These are phyloP conservation scores for Caranx ignobilis DNA, from an alignment of 2,113 vertebrate genomes.

Conservation along the genomic window DNA sequence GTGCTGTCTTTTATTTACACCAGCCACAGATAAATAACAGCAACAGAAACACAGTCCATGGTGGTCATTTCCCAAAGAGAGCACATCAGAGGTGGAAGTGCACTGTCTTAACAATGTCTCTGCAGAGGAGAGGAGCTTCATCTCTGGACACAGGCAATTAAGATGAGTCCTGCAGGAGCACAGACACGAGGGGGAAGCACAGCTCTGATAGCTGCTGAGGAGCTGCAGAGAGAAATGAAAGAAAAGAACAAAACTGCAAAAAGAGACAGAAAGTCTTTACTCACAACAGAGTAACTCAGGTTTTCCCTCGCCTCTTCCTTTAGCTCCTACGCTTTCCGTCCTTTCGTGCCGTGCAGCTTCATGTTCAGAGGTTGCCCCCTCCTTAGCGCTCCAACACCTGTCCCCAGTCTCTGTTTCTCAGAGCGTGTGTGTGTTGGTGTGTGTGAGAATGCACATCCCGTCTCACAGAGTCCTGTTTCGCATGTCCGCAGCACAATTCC, in stretches of 20 bases:
- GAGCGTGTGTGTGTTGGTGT: slow-evolving; percentile 9
- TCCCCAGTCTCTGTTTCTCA: slow-evolving; percentile 62
- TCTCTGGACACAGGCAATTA: slow-evolving; percentile 26
- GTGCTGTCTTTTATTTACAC: slow-evolving; percentile 19
- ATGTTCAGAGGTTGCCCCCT: slow-evolving; percentile 40
- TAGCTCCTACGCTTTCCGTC: slow-evolving; percentile 56
- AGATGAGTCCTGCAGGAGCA: slow-evolving; percentile 53
- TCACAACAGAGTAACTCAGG: slow-evolving; percentile 69
- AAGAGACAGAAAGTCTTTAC: slow-evolving; percentile 60
- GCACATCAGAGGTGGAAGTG: slow-evolving; percentile 1
- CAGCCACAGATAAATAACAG: background rate
- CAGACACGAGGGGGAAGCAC: slow-evolving; percentile 29
- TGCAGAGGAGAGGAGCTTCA: slow-evolving; percentile 7
- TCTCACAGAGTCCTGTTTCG: slow-evolving; percentile 57
- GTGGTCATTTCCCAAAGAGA: slow-evolving; percentile 10
- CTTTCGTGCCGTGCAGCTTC: slow-evolving; percentile 35
- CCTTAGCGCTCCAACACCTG: slow-evolving; percentile 65
- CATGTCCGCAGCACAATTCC: slow-evolving; percentile 55
- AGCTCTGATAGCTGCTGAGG: slow-evolving; percentile 18
- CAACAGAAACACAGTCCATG: background rate
- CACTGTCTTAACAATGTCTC: slow-evolving; percentile 33
- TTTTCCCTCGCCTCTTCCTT: slow-evolving; percentile 35
- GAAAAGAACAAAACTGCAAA: background rate
- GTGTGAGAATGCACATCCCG: slow-evolving; percentile 50
- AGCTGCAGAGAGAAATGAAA: background rate